These are phyloP conservation scores for Drosophila phalerata DNA, from an alignment of 2,888 invertebrate species.

Conservation along the genomic window DNA sequence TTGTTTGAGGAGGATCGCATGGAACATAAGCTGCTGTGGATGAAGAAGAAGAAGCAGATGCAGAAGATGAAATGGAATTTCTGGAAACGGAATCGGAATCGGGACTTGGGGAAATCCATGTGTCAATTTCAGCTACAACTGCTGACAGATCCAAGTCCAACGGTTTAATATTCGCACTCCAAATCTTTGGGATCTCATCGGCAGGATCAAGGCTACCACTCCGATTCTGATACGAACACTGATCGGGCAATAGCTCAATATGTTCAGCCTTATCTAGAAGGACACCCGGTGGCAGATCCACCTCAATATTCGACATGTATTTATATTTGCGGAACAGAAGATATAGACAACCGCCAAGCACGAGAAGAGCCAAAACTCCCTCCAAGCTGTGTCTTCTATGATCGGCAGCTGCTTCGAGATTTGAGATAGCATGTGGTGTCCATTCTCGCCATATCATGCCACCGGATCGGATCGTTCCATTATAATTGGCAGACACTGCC, in stretches of 20 bases:
- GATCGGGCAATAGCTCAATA: not conserved
- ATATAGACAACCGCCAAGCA: slow-evolving; percentile 6
- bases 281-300: slow-evolving; percentile 36
- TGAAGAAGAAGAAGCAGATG: not conserved
- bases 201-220: too few species aligned
- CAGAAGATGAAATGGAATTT: not conserved
- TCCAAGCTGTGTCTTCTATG: not conserved
- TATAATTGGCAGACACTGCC: slow-evolving; percentile 46
- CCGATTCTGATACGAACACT: not conserved
- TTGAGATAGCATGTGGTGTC: not conserved
- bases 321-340: not conserved
- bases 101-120: not conserved
- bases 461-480: not conserved
- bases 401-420: not conserved
- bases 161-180: slow-evolving; percentile 8
- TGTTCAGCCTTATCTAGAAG: not conserved
- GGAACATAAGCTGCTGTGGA: not conserved
- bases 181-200: not conserved
- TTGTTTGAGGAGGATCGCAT: not conserved
- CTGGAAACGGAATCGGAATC: not conserved
- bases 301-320: slow-evolving; percentile 17
- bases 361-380: slow-evolving; percentile 15
- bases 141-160: too few species aligned
- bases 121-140: not conserved
- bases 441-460: slow-evolving; percentile 42